phyloP scores from a whole-genome alignment of 64 coral and sea anemone genomes.

The Pocillopora verrucosa region DNA sequence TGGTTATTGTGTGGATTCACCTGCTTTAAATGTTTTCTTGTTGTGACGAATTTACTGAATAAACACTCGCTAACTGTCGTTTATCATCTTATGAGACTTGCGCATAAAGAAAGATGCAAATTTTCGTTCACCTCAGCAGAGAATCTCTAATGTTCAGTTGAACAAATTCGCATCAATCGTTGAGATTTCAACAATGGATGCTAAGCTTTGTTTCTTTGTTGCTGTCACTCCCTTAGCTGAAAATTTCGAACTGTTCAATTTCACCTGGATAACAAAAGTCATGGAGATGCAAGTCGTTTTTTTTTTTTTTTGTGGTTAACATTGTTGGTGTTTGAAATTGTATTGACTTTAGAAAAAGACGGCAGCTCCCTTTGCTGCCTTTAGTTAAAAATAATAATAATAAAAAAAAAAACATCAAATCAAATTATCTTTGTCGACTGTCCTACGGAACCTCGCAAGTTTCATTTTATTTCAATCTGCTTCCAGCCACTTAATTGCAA shows the following conservation, averaged over 20 bases:
- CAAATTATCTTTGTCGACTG: too few relatives aligned
- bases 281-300: too few relatives aligned
- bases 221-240: neutral
- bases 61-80: conserved; percentile 6
- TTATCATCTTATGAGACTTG: neutral
- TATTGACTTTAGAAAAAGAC: too few relatives aligned
- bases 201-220: neutral
- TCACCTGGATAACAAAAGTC: neutral
- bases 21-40: conserved; percentile 25
- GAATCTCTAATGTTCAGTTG: neutral
- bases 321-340: too few relatives aligned
- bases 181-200: neutral
- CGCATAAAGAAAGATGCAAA: conserved; percentile 21
- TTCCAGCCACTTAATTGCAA: too few relatives aligned
- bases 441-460: too few relatives aligned
- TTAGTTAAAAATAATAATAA: too few relatives aligned
- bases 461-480: too few relatives aligned
- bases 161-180: neutral
- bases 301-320: too few relatives aligned
- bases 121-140: neutral
- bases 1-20: conserved; percentile 11
- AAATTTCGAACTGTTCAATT: neutral
- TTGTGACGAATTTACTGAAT: conserved; percentile 10
- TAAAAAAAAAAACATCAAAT: too few relatives aligned
- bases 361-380: too few relatives aligned